Evolutionary conservation across 2,888 invertebrate species (phyloP).

Genomic region (Operophtera brumata): DNA sequence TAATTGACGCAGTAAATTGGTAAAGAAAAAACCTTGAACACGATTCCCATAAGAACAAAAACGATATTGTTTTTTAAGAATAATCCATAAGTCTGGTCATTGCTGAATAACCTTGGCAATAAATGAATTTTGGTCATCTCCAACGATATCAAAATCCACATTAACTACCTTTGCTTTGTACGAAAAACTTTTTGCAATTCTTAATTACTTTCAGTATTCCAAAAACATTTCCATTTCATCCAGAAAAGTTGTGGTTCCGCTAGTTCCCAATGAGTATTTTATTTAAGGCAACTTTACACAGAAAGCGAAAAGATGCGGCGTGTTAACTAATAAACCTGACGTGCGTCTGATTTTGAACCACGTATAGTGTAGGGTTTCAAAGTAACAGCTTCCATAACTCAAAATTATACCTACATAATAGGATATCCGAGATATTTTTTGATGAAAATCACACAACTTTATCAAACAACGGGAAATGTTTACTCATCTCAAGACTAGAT

Average conservation of each 20-base stretch:
- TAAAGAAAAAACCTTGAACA: not conserved
- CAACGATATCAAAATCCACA: not conserved
- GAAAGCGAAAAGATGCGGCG: not conserved
- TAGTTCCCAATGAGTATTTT: slow-evolving; percentile 49
- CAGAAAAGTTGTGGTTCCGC: slow-evolving; percentile 28
- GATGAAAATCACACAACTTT: too few species aligned
- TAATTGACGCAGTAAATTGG: slow-evolving; percentile 22
- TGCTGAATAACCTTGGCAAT: not conserved
- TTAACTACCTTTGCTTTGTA: not conserved
- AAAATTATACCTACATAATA: too few species aligned
- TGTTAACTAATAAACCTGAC: not conserved
- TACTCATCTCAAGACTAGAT: too few species aligned
- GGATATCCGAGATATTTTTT: too few species aligned
- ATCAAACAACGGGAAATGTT: too few species aligned
- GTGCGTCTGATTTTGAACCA: too few species aligned
- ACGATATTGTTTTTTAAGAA: not conserved
- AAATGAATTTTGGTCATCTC: not conserved
- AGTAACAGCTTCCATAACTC: too few species aligned
- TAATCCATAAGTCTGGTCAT: not conserved
- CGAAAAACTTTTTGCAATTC: slow-evolving; percentile 18
- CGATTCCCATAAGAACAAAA: not conserved
- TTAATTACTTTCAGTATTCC: slow-evolving; percentile 31
- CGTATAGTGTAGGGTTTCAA: too few species aligned
- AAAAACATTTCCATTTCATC: slow-evolving; percentile 32
- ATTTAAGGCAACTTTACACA: slow-evolving; percentile 38